A percentile compares a stretch with the other conserved stretches of the same genome.
These are phyloP conservation scores for Dipodomys stephensi DNA, from an alignment of 2,113 vertebrate genomes.

Conservation along the genomic window DNA sequence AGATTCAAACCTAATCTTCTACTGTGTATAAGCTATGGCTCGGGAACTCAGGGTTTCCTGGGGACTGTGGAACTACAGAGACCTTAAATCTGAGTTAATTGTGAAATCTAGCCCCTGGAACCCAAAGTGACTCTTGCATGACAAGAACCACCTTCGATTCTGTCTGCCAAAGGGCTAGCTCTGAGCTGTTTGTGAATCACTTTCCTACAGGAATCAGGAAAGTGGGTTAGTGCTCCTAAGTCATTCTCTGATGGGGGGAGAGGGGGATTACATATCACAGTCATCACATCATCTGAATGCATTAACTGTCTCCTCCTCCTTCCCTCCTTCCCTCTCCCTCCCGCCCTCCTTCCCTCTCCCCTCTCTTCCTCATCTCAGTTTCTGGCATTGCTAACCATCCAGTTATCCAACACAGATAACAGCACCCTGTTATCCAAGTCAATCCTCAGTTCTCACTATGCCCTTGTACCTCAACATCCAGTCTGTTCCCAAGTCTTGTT, in stretches of 20 bases:
- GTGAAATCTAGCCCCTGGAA: not conserved
- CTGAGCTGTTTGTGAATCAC: not conserved
- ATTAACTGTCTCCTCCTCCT: not conserved
- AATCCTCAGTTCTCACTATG: not conserved
- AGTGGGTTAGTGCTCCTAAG: not conserved
- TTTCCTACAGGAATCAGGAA: not conserved
- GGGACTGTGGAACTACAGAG: not conserved
- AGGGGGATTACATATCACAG: not conserved
- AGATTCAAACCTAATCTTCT: not conserved
- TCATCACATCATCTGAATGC: not conserved
- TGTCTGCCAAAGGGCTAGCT: not conserved
- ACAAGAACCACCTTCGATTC: not conserved
- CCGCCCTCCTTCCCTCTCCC: constrained; percentile 20
- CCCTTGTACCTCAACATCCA: not conserved
- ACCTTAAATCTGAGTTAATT: not conserved
- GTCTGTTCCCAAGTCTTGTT: not conserved
- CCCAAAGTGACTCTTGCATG: not conserved
- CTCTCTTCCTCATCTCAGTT: not conserved
- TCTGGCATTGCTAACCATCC: not conserved
- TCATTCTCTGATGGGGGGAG: not conserved
- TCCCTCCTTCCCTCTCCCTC: not conserved
- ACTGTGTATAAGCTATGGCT: fast-evolving
- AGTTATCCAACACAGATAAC: not conserved
- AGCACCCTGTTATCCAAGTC: not conserved
- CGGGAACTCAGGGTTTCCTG: not conserved